phyloP scores from a whole-genome alignment of 2,888 invertebrate genomes.

The Melanophora roralis region DNA sequence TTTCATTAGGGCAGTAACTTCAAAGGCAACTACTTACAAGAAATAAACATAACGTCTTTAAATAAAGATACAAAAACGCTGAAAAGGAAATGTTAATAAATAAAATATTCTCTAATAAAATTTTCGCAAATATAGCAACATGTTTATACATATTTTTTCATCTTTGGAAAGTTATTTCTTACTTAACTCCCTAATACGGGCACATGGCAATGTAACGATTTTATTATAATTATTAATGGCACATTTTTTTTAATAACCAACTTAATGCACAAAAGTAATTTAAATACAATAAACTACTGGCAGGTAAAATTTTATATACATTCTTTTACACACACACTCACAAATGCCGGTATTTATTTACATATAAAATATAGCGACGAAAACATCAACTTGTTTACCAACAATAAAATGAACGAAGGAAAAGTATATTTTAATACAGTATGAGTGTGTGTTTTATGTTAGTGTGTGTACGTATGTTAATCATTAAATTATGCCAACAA shows the following conservation, averaged over 20 bases:
- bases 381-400: conserved; percentile 14
- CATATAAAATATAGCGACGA: background rate
- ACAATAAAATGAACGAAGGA: conserved; percentile 10
- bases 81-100: too few relatives aligned
- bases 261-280: conserved; percentile 53
- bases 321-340: background rate
- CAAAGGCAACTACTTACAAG: background rate
- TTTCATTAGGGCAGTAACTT: background rate
- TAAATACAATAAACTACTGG: conserved; percentile 56
- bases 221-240: conserved; percentile 7
- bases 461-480: conserved; percentile 26
- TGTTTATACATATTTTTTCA: too few relatives aligned
- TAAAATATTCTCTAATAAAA: background rate
- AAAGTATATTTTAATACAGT: background rate
- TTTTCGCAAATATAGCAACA: too few relatives aligned
- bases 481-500: conserved; percentile 29
- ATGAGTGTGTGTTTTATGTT: background rate
- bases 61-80: too few relatives aligned
- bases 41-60: too few relatives aligned
- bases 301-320: conserved; percentile 35
- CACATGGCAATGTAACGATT: background rate
- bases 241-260: conserved; percentile 43
- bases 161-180: background rate
- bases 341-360: background rate
- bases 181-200: background rate